Evolutionary conservation across 2,888 invertebrate genomes (phyloP).

Genomic region (Phengaris alcon): DNA sequence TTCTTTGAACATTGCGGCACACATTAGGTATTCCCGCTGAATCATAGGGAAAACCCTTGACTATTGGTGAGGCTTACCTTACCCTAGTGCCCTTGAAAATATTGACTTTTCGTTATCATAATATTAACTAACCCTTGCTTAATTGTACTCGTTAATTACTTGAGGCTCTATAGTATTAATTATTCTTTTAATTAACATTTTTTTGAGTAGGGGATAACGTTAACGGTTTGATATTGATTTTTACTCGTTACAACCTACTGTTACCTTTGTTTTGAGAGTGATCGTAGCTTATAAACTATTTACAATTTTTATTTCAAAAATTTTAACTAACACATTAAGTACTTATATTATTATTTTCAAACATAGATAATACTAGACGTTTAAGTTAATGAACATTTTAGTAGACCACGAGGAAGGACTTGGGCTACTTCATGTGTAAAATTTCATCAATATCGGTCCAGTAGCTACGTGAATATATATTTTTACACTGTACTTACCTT

Average conservation of each 20-base stretch:
- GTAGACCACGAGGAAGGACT: too few relatives aligned
- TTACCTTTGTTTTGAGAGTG: too few relatives aligned
- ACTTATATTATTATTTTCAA: too few relatives aligned
- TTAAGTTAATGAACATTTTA: too few relatives aligned
- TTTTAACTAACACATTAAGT: too few relatives aligned
- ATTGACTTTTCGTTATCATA: not conserved
- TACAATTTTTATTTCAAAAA: too few relatives aligned
- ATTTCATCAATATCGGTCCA: too few relatives aligned
- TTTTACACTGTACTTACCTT: too few relatives aligned
- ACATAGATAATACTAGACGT: too few relatives aligned
- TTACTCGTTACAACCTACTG: not conserved
- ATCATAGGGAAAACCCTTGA: not conserved
- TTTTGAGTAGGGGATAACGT: not conserved
- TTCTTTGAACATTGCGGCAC: not conserved
- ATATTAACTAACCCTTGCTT: not conserved
- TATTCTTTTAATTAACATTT: slow-evolving; percentile 10
- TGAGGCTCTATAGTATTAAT: not conserved
- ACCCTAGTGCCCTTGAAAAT: slow-evolving; percentile 21
- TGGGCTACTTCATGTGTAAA: too few relatives aligned
- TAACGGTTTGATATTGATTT: not conserved
- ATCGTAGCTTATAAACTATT: too few relatives aligned
- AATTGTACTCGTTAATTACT: not conserved
- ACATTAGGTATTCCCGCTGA: slow-evolving; percentile 9
- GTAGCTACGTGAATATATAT: too few relatives aligned
- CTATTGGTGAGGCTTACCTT: not conserved